Conservation (phyloP, 2,888 invertebrate genomes). For the Melipona bicolor region DNA sequence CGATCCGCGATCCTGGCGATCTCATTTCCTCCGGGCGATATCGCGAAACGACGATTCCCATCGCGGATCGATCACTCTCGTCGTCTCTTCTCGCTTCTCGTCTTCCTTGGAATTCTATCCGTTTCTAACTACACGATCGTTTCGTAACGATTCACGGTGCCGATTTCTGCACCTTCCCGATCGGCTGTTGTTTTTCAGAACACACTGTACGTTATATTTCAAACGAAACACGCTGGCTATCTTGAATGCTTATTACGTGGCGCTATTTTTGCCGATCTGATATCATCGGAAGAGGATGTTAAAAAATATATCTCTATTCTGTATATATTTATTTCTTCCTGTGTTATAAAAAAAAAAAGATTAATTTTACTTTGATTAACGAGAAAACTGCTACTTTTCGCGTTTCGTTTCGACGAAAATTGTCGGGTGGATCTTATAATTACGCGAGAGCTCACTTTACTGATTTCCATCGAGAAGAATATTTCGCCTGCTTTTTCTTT, state of each 20-base stretch:
- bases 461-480: conserved; percentile 39
- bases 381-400: background rate
- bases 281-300: too few relatives aligned
- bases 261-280: background rate
- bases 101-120: conserved; percentile 4
- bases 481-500: background rate
- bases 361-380: too few relatives aligned
- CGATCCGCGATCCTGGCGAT: conserved; percentile 45
- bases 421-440: conserved; percentile 6
- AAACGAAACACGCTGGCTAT: too few relatives aligned
- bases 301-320: too few relatives aligned
- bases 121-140: background rate
- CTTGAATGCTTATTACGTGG: too few relatives aligned
- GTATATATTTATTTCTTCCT: too few relatives aligned
- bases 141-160: conserved; percentile 1
- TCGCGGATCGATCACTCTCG: conserved; percentile 20
- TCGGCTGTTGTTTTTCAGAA: too few relatives aligned
- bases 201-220: too few relatives aligned
- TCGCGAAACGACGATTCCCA: conserved; percentile 16
- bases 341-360: too few relatives aligned
- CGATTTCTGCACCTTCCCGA: background rate
- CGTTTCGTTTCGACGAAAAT: conserved; percentile 7
- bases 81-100: background rate
- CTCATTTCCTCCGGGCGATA: conserved; percentile 40
- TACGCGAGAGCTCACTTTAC: conserved; percentile 14